phyloP scores from a whole-genome alignment of 1,140 invertebrate species.

The Elymnias hypermnestra region DNA sequence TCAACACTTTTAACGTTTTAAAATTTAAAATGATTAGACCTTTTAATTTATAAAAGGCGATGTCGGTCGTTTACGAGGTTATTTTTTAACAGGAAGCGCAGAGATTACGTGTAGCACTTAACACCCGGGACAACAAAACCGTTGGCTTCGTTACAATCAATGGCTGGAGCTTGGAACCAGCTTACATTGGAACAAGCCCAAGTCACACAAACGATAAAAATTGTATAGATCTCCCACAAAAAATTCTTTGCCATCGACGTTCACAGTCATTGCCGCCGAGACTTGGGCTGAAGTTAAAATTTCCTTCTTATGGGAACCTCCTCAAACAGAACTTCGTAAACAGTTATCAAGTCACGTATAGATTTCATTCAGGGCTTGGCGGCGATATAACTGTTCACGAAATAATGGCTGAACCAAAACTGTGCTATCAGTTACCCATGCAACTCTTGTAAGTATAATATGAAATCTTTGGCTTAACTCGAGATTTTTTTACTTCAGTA shows the following conservation, averaged over 20 bases:
- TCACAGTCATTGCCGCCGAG: slow-evolving; percentile 91
- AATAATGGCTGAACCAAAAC: slow-evolving; percentile 92
- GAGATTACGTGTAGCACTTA: slow-evolving; percentile 78
- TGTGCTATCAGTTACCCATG: slow-evolving; percentile 91
- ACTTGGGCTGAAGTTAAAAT: slow-evolving; percentile 86
- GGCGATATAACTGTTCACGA: slow-evolving; percentile 95
- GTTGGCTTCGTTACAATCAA: slow-evolving; percentile 90
- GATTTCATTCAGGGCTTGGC: slow-evolving; percentile 92
- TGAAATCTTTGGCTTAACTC: no score
- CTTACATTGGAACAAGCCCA: slow-evolving; percentile 83
- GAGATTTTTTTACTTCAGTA: no score
- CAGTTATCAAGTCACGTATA: slow-evolving; percentile 88
- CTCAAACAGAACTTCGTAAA: slow-evolving; percentile 85
- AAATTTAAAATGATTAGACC: neutral
- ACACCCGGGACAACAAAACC: slow-evolving; percentile 78
- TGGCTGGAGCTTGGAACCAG: slow-evolving; percentile 88
- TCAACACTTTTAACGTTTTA: no score
- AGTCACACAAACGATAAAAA: slow-evolving; percentile 78
- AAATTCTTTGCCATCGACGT: slow-evolving; percentile 83
- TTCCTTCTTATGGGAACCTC: slow-evolving; percentile 77
- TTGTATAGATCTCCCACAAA: slow-evolving; percentile 52
- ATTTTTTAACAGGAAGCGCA: slow-evolving; percentile 72
- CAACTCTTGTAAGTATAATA: slow-evolving; percentile 88
- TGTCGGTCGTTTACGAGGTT: neutral
- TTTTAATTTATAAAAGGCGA: neutral